A percentile compares a stretch with the other conserved stretches of the same genome.
Conservation (phyloP, 2,113 vertebrate species). For the Campylomormyrus tamandua region DNA sequence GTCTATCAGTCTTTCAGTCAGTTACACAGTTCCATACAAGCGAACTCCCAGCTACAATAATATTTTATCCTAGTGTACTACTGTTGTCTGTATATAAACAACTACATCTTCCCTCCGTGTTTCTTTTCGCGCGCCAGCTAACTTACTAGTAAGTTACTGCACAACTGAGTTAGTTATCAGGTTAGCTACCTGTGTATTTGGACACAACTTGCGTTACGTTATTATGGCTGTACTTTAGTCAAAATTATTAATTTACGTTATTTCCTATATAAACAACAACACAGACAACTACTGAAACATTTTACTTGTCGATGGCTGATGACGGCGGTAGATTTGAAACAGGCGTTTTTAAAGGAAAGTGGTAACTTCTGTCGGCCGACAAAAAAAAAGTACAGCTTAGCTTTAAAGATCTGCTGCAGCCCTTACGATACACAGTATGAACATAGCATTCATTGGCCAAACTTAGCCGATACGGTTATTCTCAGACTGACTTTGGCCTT, state of each 20-base stretch:
- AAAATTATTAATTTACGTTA: not conserved
- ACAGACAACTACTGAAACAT: not conserved
- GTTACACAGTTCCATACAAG: not conserved
- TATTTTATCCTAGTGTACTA: not conserved
- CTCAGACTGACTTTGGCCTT: not conserved
- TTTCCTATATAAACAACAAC: not conserved
- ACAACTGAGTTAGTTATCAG: not conserved
- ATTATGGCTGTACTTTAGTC: not conserved
- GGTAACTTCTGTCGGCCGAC: not conserved
- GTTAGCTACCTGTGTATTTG: not conserved
- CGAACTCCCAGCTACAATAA: not conserved
- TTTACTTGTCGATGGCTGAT: not conserved
- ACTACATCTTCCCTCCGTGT: not conserved
- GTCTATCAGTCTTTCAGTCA: not conserved
- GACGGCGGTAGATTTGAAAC: constrained; percentile 12
- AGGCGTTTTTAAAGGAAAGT: not conserved
- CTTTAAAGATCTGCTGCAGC: not conserved
- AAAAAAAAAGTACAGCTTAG: not conserved
- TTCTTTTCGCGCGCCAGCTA: not conserved
- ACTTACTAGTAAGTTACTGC: not conserved
- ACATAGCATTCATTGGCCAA: not conserved
- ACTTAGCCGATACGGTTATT: not conserved
- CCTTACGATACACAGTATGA: not conserved
- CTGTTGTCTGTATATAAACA: not conserved
- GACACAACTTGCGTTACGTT: not conserved